These are phyloP conservation scores for Lytechinus variegatus DNA, from an alignment of 35 echinoderm and acorn worm species.

Conservation along the genomic window DNA sequence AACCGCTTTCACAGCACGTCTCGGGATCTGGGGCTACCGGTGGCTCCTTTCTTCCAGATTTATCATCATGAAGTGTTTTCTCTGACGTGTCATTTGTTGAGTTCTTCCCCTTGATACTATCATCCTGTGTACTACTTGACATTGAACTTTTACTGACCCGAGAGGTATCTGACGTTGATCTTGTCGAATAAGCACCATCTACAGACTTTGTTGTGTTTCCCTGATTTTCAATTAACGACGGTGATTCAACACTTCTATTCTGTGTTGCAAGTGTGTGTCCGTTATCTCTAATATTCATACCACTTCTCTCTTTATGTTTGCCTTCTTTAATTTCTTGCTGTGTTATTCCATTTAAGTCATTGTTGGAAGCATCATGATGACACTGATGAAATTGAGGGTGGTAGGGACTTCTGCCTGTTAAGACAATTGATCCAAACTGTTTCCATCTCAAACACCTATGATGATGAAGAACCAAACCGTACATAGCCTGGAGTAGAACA, in stretches of 20 bases:
- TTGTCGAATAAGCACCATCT: neutral
- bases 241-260: neutral
- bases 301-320: neutral
- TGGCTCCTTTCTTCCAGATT: neutral
- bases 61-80: neutral
- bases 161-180: neutral
- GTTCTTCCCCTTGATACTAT: neutral
- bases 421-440: neutral
- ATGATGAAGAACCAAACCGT: neutral
- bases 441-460: neutral
- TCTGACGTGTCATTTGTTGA: neutral
- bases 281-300: neutral
- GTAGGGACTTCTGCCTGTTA: neutral
- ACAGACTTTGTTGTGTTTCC: neutral
- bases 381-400: neutral
- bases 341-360: neutral
- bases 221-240: neutral
- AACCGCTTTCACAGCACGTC: constrained; percentile 91
- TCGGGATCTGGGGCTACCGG: constrained; percentile 89
- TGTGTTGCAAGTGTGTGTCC: neutral
- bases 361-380: neutral
- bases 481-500: neutral
- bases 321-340: neutral
- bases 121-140: neutral
- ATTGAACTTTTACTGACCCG: neutral